Evolutionary conservation across 2,888 invertebrate species (phyloP).

Genomic region (Cepaea hortensis): DNA sequence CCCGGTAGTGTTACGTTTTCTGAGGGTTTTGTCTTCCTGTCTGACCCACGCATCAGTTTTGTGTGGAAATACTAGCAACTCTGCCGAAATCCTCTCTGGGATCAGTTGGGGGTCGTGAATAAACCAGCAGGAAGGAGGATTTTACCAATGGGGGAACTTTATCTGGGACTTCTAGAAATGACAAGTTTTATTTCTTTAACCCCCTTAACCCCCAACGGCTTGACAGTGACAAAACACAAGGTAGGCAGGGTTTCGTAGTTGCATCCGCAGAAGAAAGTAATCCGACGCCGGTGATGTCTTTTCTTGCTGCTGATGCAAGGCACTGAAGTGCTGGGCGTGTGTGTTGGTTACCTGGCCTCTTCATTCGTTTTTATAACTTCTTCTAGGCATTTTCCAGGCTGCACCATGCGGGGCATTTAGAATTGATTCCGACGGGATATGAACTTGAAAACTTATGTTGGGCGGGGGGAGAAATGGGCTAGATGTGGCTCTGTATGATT

Average conservation of each 20-base stretch:
- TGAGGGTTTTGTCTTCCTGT: too few relatives aligned
- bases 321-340: neutral
- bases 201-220: neutral
- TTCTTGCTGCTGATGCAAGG: neutral
- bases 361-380: neutral
- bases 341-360: neutral
- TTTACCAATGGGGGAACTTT: neutral
- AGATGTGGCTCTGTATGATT: too few relatives aligned
- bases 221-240: neutral
- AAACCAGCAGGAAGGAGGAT: constrained; percentile 5
- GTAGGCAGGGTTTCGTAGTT: neutral
- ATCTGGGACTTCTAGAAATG: neutral
- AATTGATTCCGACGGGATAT: too few relatives aligned
- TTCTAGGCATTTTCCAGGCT: neutral
- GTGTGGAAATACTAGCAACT: too few relatives aligned
- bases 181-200: constrained; percentile 5
- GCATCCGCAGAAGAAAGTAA: neutral
- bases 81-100: too few relatives aligned
- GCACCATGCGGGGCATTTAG: neutral
- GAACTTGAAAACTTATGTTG: too few relatives aligned
- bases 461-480: too few relatives aligned
- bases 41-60: too few relatives aligned
- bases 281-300: neutral
- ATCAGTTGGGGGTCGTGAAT: neutral
- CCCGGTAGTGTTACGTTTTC: too few relatives aligned